Evolutionary conservation across 2,113 vertebrate species (phyloP), one percentile per base, ranked within the genome.

Genomic region (Macrotus californicus): DNA sequence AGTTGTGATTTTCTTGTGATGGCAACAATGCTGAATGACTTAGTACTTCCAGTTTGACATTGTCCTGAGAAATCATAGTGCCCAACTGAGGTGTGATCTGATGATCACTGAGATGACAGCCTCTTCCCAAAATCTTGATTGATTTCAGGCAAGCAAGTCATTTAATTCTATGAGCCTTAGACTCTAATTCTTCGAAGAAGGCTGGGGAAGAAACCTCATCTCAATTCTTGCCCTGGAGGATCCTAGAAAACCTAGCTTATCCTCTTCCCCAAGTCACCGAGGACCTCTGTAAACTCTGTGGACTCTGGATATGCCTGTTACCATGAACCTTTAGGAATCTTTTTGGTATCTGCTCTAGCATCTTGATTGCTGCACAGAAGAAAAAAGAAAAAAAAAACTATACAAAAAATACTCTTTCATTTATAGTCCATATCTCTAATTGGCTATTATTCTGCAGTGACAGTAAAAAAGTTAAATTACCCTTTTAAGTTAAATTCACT

Each of bases 1-100:
- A 93, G 82, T 88, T 97, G 73, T 92, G 61, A 79, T 96, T 96
- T 96, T 90, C 82, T 94, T 89, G 41, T 83, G 43, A 80, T 92
- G 84, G 48, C 77, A 93, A 75, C 48, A 89, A 87, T 94, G 82
- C 92, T 87, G 69, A 92, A 41, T 84, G 87, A 88, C 64, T 88
- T 85, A 87, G 59, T 52, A 36, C 67, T 87, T 94, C 26, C 24
- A 77, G 9, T 79, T 93, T 97, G 73, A 89, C 14, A 39, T 36
- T 86, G 13, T 48, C 26, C 73, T 80, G 36, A 94, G 77, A 94
- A 96, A 54, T 75, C 41, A n/a, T 39, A 48, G 81, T n/a, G 31
- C 34, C 41, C 34, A 39, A 11, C 22, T 41, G 22, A 89, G 43
- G 69, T 54, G 43, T 87, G 80, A 87, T 26, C n/a, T 80, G 69